phyloP scores from a whole-genome alignment of 2,888 invertebrate genomes.

The Agriopis leucophaearia region DNA sequence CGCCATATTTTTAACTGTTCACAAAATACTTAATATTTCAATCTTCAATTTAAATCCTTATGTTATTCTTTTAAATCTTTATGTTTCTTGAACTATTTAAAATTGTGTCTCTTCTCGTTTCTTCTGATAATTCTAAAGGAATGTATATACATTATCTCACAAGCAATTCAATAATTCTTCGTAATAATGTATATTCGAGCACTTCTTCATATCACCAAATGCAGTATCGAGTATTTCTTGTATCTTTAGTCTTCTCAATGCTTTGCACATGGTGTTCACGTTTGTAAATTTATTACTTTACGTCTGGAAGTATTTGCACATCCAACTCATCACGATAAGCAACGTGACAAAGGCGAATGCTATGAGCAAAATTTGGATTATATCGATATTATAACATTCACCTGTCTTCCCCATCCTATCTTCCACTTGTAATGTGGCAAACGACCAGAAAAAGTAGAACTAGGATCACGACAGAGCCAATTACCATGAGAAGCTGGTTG shows the following conservation, averaged over 20 bases:
- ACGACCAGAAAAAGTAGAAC: constrained; percentile 70
- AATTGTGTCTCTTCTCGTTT: background rate
- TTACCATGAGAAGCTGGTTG: constrained; percentile 71
- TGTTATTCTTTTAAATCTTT: background rate
- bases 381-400: constrained; percentile 59
- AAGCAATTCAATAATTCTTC: background rate
- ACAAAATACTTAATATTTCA: background rate
- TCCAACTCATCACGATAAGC: constrained; percentile 70
- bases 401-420: constrained; percentile 50
- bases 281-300: background rate
- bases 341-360: constrained; percentile 70
- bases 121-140: background rate
- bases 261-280: background rate
- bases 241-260: background rate
- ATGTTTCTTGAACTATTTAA: background rate
- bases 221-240: background rate
- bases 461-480: constrained; percentile 70
- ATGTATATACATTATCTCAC: background rate
- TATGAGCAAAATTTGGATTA: constrained; percentile 65
- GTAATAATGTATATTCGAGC: background rate
- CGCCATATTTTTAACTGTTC: background rate
- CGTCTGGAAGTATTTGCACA: constrained; percentile 70
- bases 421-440: constrained; percentile 70
- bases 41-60: no score
- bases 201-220: background rate